Evolutionary conservation across 2,888 invertebrate species (phyloP).

Genomic region (Cantharis lateralis): DNA sequence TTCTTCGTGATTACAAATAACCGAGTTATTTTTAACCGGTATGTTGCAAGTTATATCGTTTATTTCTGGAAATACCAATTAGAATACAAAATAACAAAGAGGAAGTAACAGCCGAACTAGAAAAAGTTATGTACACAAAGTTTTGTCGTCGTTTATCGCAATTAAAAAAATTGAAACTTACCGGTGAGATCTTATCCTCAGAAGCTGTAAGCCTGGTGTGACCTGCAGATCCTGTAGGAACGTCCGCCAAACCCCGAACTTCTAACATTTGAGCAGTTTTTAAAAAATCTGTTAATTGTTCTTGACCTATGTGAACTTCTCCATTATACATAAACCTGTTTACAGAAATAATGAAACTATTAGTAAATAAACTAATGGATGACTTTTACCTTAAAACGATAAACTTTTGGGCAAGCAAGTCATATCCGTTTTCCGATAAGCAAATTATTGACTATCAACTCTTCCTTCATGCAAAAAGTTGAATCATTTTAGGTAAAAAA

Average conservation of each 20-base stretch:
- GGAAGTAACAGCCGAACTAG: not conserved
- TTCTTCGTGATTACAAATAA: slow-evolving; percentile 7
- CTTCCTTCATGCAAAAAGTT: not conserved
- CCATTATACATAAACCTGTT: slow-evolving; percentile 88
- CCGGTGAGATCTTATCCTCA: slow-evolving; percentile 72
- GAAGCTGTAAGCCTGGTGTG: slow-evolving; percentile 49
- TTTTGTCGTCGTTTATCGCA: not conserved
- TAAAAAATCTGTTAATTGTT: slow-evolving; percentile 83
- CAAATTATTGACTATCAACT: not conserved
- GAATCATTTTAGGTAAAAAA: not conserved
- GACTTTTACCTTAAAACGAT: not conserved
- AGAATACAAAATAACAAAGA: not conserved
- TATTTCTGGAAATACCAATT: not conserved
- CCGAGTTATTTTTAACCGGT: slow-evolving; percentile 7
- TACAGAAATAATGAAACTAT: not conserved
- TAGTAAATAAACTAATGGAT: not conserved
- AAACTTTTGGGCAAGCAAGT: not conserved
- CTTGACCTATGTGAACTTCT: slow-evolving; percentile 87
- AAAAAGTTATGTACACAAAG: not conserved
- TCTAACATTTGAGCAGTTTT: slow-evolving; percentile 87
- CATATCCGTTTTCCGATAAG: not conserved
- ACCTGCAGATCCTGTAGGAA: slow-evolving; percentile 60
- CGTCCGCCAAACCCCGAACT: slow-evolving; percentile 85
- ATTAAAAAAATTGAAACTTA: slow-evolving; percentile 54
- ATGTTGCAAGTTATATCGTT: not conserved